Conservation (phyloP, 1,140 invertebrate genomes). For the Drosophila arawakana region DNA sequence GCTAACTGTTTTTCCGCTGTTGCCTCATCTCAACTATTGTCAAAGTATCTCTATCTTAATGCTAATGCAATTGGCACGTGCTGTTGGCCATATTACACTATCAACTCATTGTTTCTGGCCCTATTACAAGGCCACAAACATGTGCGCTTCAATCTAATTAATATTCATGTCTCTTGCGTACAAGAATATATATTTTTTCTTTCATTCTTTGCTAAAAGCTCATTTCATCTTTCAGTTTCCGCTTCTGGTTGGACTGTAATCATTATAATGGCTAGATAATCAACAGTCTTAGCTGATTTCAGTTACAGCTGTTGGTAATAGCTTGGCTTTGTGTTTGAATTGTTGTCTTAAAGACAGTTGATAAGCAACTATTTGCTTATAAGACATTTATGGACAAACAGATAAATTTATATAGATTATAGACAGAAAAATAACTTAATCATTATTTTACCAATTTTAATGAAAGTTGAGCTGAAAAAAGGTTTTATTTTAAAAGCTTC, state of each 20-base stretch:
- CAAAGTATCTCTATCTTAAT: constrained; percentile 13
- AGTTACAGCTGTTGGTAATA: constrained; percentile 8
- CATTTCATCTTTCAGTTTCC: constrained; percentile 20
- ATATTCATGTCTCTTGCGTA: constrained; percentile 21
- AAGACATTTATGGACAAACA: too few relatives aligned
- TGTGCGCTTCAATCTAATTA: constrained; percentile 32
- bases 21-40: constrained; percentile 11
- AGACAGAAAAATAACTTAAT: too few relatives aligned
- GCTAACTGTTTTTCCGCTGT: neutral
- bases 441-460: too few relatives aligned
- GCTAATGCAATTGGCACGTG: constrained; percentile 45
- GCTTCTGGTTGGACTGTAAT: constrained; percentile 5
- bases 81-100: constrained; percentile 34
- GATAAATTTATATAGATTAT: too few relatives aligned
- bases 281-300: neutral
- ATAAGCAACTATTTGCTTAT: too few relatives aligned
- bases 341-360: too few relatives aligned
- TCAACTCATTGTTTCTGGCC: constrained; percentile 12
- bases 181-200: neutral
- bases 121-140: constrained; percentile 17
- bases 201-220: neutral
- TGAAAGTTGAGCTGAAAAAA: too few relatives aligned
- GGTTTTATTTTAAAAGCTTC: too few relatives aligned
- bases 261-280: constrained; percentile 18
- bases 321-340: neutral